A percentile compares a stretch with the other conserved stretches of the same genome.
Evolutionary conservation across 2,113 vertebrate species (phyloP).

Genomic region (Urocolius indicus): DNA sequence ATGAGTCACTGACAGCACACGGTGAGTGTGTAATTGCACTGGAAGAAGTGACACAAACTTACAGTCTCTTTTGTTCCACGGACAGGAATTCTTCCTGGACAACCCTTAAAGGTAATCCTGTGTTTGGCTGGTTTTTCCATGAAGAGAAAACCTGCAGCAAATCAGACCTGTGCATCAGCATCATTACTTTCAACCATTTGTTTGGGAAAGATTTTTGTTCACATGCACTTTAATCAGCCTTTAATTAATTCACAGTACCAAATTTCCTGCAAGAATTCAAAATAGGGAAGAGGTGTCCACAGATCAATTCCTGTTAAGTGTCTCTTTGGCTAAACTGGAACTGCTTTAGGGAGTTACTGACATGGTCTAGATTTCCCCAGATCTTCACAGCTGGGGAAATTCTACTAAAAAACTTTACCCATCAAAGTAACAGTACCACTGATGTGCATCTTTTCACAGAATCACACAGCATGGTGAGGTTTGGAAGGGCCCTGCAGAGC

Average conservation of each 20-base stretch:
- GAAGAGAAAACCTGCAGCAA: constrained; percentile 86
- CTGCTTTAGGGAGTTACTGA: neutral
- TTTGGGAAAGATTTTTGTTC: neutral
- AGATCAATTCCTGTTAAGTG: neutral
- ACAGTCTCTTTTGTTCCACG: constrained; percentile 87
- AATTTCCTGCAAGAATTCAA: neutral
- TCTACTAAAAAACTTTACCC: neutral
- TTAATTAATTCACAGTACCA: neutral
- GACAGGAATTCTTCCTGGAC: constrained; percentile 84
- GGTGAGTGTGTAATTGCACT: neutral
- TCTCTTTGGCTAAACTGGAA: neutral
- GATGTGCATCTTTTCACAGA: no score
- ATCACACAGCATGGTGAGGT: no score
- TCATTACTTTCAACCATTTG: neutral
- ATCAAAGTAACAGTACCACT: neutral
- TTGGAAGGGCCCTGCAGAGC: no score
- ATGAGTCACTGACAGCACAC: neutral
- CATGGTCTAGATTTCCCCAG: neutral
- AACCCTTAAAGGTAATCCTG: constrained; percentile 81
- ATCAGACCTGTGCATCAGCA: neutral
- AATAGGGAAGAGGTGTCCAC: neutral
- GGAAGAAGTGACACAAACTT: constrained; percentile 60
- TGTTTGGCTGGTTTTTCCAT: constrained; percentile 83
- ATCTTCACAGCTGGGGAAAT: neutral
- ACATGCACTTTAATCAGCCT: neutral